Percentiles rank a stretch among this genome's conserved stretches.
These are phyloP conservation scores for Augochlorella aurata DNA, from an alignment of 2,888 invertebrate species.

Conservation along the genomic window DNA sequence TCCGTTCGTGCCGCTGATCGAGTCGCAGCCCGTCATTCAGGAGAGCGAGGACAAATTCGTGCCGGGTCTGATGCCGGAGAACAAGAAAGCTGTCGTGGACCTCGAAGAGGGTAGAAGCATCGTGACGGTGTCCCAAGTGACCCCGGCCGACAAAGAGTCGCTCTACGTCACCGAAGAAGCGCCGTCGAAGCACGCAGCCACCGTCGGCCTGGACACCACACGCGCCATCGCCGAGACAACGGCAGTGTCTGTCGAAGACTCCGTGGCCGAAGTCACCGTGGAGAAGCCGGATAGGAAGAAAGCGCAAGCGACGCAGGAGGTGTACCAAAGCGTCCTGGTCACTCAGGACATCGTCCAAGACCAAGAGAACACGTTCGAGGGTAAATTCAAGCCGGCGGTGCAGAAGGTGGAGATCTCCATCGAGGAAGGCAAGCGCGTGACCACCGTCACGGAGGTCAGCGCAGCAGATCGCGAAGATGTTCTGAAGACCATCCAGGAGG, in stretches of 20 bases:
- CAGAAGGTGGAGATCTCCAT: conserved; percentile 81
- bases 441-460: conserved; percentile 82
- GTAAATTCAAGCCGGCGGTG: conserved; percentile 77
- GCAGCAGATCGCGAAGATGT: conserved; percentile 82
- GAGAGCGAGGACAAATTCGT: conserved; percentile 83
- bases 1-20: conserved; percentile 81
- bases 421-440: conserved; percentile 81
- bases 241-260: conserved; percentile 78
- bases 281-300: conserved; percentile 65
- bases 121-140: conserved; percentile 82
- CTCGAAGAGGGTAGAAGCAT: conserved; percentile 83
- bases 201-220: conserved; percentile 66
- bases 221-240: conserved; percentile 82
- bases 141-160: conserved; percentile 83
- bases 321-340: conserved; percentile 73
- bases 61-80: conserved; percentile 71
- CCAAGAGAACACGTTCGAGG: conserved; percentile 78
- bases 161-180: conserved; percentile 69
- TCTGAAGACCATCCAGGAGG: conserved; percentile 77
- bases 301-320: conserved; percentile 66
- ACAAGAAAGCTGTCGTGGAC: conserved; percentile 82
- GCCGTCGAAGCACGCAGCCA: conserved; percentile 68
- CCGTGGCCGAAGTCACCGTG: conserved; percentile 59
- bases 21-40: conserved; percentile 83
- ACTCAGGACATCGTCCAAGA: conserved; percentile 77